A percentile compares a stretch with the other conserved stretches of the same genome.
These are phyloP conservation scores for Cantharis lateralis DNA, from an alignment of 2,888 invertebrate species.

Conservation along the genomic window DNA sequence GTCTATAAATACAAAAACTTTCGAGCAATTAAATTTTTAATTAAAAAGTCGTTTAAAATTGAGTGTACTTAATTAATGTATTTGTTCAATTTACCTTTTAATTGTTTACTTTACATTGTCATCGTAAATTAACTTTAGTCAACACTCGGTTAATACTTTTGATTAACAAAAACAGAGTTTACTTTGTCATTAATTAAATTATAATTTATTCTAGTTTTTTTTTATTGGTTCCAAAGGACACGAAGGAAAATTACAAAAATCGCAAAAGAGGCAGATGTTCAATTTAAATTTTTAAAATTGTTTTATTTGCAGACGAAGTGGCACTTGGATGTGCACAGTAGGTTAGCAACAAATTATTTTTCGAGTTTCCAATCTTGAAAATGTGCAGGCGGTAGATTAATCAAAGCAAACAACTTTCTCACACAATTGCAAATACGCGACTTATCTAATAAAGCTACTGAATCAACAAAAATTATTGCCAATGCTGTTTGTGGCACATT, in stretches of 20 bases:
- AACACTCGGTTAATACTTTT: background rate
- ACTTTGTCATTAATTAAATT: background rate
- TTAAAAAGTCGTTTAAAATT: background rate
- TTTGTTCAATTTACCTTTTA: slow-evolving; percentile 1
- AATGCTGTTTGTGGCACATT: background rate
- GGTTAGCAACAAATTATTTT: background rate
- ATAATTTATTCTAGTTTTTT: background rate
- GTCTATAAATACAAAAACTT: background rate
- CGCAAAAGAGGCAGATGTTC: too few species aligned
- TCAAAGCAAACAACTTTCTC: background rate
- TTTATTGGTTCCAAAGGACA: background rate
- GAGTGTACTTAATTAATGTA: slow-evolving; percentile 1
- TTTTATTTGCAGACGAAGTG: too few species aligned
- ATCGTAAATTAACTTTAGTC: background rate
- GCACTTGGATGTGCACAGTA: background rate
- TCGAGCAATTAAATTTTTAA: slow-evolving; percentile 2
- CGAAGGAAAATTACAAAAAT: too few species aligned
- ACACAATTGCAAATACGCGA: background rate
- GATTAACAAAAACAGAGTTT: background rate
- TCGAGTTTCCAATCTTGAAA: background rate
- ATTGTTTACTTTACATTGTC: slow-evolving; percentile 1
- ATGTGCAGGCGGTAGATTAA: background rate
- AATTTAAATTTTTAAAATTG: too few species aligned
- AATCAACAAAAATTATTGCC: background rate
- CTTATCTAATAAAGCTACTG: background rate